Evolutionary conservation across 2,888 invertebrate species (phyloP), one percentile per base, ranked within the genome.

Genomic region (Bimastos eiseni): DNA sequence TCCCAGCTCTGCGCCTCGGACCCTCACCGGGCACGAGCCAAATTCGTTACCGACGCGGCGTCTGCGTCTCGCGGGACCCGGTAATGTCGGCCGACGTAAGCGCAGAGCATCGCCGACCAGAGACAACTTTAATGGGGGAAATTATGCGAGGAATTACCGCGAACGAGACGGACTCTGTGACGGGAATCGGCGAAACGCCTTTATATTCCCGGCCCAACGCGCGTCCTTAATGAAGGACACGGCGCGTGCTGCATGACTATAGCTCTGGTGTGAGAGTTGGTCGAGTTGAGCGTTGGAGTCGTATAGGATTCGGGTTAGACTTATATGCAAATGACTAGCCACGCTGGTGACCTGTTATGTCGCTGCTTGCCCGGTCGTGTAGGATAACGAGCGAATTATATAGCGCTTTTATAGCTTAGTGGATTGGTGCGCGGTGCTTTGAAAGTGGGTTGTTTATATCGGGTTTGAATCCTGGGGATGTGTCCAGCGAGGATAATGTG

Each of bases 71-170:
- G 17, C 1, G 70, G 70, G 70, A 70, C 70, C 6, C 30, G 70
- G 70, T 70, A 70, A 70, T n/a, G 70, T n/a, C 70, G 8, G 70
- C 30, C 70, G 70, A 70, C 70, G 70, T 70, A 70, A 70, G n/a
- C 70, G 70, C 30, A 70, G n/a, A 30, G 70, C 70, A 70, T n/a
- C 30, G n/a, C 70, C 70, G 70, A 8, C 70, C n/a, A 30, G 70
- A 70, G 70, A 70, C 70, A 70, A 70, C 70, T n/a, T 70, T 70
- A 70, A 70, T 70, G 70, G 70, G 70, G 70, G 30, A 70, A 70
- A 70, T 70, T 70, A 70, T 70, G 70, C 70, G 70, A 70, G 70
- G 70, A 70, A 70, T 70, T 70, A 70, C 70, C 70, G 70, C 70
- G 70, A 70, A 70, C 70, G 70, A 70, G 70, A 70, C 70, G 17